phyloP scores from a whole-genome alignment of 1,140 invertebrate genomes.

The Drosophila tsacasi region DNA sequence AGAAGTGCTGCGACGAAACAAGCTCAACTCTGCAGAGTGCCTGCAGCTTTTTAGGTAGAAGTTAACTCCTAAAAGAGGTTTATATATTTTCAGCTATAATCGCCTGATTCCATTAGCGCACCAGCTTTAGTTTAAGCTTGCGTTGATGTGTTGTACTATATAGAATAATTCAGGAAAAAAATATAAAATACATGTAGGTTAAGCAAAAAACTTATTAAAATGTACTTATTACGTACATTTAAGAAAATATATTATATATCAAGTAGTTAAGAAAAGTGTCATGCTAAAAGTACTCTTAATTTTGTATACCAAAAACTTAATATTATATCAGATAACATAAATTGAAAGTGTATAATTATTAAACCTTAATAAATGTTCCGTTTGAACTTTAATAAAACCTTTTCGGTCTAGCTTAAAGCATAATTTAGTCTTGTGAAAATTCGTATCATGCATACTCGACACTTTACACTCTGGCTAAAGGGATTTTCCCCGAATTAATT shows the following conservation, averaged over 20 bases:
- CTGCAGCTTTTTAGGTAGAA: slow-evolving; percentile 12
- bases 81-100: slow-evolving; percentile 36
- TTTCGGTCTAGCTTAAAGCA: neutral
- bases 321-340: neutral
- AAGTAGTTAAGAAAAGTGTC: neutral
- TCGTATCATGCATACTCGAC: neutral
- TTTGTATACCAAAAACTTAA: neutral
- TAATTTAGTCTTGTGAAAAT: neutral
- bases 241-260: neutral
- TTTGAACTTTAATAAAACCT: neutral
- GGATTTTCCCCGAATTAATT: slow-evolving; percentile 37
- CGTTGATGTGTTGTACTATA: neutral
- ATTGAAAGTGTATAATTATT: neutral
- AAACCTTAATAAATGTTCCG: neutral
- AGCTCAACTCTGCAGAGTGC: slow-evolving; percentile 28
- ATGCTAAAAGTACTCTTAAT: neutral
- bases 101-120: slow-evolving; percentile 39
- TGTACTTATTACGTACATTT: too few species aligned
- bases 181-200: too few species aligned
- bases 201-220: too few species aligned
- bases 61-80: slow-evolving; percentile 1
- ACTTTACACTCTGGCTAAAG: slow-evolving; percentile 8
- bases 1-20: slow-evolving; percentile 7
- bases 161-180: neutral
- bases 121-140: slow-evolving; percentile 18